A percentile compares a stretch with the other conserved stretches of the same genome.
Conservation (phyloP, 2,888 invertebrate species). For the Copidosoma aretas region DNA sequence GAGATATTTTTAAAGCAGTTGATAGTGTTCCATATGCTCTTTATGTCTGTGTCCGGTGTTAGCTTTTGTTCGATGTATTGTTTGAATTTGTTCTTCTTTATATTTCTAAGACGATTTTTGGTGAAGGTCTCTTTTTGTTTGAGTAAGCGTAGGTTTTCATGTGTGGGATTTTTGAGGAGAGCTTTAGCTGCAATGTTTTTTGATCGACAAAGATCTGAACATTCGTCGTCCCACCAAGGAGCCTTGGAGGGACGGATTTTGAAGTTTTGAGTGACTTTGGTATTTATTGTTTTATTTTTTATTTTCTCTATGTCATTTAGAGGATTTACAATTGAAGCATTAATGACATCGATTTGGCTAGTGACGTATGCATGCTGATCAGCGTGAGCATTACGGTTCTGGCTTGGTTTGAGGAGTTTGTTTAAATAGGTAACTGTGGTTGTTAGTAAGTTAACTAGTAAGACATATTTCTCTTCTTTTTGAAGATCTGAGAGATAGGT, state of each 20-base stretch:
- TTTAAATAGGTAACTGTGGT: too few species aligned
- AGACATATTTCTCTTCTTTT: too few species aligned
- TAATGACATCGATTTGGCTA: too few species aligned
- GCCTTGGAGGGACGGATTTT: background rate
- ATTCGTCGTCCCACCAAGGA: slow-evolving; percentile 7
- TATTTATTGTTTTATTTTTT: too few species aligned
- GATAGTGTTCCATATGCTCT: background rate
- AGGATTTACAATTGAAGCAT: too few species aligned
- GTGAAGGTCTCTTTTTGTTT: background rate
- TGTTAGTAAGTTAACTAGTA: too few species aligned
- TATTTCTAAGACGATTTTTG: background rate
- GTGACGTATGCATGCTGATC: too few species aligned
- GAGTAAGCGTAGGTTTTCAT: background rate
- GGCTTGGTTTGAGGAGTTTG: too few species aligned
- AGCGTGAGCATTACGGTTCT: too few species aligned
- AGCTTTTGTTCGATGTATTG: background rate
- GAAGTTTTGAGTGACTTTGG: too few species aligned
- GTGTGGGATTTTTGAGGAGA: slow-evolving; percentile 1
- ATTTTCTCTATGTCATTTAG: too few species aligned
- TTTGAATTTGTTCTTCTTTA: slow-evolving; percentile 1
- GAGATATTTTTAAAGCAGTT: background rate
- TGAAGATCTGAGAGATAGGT: too few species aligned
- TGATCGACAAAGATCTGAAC: background rate
- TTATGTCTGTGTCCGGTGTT: background rate
- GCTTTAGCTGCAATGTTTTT: background rate